Percentiles rank a stretch among this genome's conserved stretches.
These are phyloP conservation scores for Carposina sasakii DNA, from an alignment of 1,140 invertebrate genomes.

Conservation along the genomic window DNA sequence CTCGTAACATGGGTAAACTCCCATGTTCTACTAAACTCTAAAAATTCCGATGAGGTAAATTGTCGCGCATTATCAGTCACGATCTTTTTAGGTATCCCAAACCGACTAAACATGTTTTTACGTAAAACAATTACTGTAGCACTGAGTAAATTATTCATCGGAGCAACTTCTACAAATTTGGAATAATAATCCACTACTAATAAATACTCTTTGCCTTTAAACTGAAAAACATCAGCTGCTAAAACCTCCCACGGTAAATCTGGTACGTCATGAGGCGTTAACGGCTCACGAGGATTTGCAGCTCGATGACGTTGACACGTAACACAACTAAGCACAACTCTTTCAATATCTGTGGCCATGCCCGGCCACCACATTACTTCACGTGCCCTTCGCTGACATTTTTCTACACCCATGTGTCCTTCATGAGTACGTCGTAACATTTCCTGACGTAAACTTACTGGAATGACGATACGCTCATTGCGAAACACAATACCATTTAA, in stretches of 20 bases:
- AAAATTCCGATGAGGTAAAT: conserved; percentile 25
- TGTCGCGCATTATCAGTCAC: conserved; percentile 19
- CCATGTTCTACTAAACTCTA: conserved; percentile 25
- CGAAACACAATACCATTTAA: conserved; percentile 8
- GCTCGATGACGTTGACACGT: conserved; percentile 22
- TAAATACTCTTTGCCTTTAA: conserved; percentile 16
- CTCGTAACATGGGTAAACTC: conserved; percentile 27
- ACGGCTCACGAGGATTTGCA: conserved; percentile 21
- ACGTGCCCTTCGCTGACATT: conserved; percentile 26
- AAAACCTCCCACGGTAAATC: conserved; percentile 21
- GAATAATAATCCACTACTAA: conserved; percentile 32
- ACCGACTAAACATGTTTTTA: conserved; percentile 21
- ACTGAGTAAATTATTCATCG: conserved; percentile 14
- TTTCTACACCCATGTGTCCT: conserved; percentile 39
- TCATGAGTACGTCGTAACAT: conserved; percentile 23
- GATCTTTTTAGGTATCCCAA: conserved; percentile 23
- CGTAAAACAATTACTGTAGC: conserved; percentile 17
- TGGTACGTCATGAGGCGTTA: conserved; percentile 19
- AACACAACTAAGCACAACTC: conserved; percentile 22
- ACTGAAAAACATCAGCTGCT: conserved; percentile 20
- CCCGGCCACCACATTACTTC: conserved; percentile 40
- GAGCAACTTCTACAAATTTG: conserved; percentile 24
- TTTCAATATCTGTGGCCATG: conserved; percentile 33
- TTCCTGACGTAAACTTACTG: conserved; percentile 16
- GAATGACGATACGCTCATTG: not conserved